Base-by-base conservation (phyloP, 2,797 vertebrate genomes). In the Pagetopsis macropterus region DNA sequence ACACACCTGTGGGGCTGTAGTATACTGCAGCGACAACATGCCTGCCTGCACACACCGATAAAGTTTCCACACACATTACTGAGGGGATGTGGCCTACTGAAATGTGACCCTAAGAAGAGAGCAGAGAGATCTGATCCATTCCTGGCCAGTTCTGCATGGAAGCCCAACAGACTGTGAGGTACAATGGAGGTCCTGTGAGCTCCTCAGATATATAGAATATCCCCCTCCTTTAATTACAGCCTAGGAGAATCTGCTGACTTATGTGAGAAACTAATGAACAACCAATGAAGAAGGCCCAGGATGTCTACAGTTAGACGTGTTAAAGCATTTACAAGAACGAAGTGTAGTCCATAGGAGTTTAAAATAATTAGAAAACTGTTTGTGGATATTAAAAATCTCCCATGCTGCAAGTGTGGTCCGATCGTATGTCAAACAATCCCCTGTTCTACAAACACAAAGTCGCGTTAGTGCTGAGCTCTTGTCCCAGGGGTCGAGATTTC, bases 131-230 rank as follows among this genome's bases (percentile, higher is more conserved):
- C 52, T 13, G 49, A 88, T 88, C 76, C 55, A 51, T 67, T 57
- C n/a, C 23, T 40, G 21, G 63, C 59, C 4, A 0, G 76, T 82
- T 87, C 71, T 76, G 82, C 84, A 80, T 70, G 60, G 61, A 55
- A 81, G 74, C 57, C 70, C 75, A 17, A 54, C 75, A 75, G 66
- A 76, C 78, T 74, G 33, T 3, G 68, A 59, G 86, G 76, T 73
- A 92, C 87, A 93, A 92, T 76, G 62, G 82, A 83, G 52, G 84
- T 87, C 75, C 82, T 92, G 85, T 92, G 67, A 80, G 69, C 48
- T 4, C 1, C 49, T 66, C 31, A 51, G 70, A 84, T 37, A 37
- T 7, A 37, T 61, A 59, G 79, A 76, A 65, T 72, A 72, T 13
- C 65, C 49, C 51, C n/a, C 66, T 60, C 65, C 56, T 79, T 84